phyloP scores from a whole-genome alignment of 2,888 invertebrate genomes.

The Tipula confusa region DNA sequence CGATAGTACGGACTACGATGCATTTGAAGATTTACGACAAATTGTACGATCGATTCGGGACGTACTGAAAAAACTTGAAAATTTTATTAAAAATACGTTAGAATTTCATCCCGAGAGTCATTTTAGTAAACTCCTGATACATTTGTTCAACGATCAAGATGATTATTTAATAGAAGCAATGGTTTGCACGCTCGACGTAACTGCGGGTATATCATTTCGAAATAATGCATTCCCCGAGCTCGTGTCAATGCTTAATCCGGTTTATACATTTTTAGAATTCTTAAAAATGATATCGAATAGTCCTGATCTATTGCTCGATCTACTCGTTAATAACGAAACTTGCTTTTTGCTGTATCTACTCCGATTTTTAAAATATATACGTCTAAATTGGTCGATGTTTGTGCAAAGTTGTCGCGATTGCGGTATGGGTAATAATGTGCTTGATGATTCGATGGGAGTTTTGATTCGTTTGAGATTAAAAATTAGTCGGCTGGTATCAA shows the following conservation, averaged over 20 bases:
- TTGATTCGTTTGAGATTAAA: constrained; percentile 72
- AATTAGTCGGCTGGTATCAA: constrained; percentile 76
- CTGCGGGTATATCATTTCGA: constrained; percentile 76
- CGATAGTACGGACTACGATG: constrained; percentile 79
- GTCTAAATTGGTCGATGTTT: constrained; percentile 79
- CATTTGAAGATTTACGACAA: constrained; percentile 83
- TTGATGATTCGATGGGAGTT: constrained; percentile 81
- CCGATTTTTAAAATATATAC: constrained; percentile 76
- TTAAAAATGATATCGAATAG: constrained; percentile 77
- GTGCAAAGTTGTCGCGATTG: constrained; percentile 68
- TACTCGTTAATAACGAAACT: constrained; percentile 85
- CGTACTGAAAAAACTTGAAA: constrained; percentile 74
- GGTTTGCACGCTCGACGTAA: constrained; percentile 86
- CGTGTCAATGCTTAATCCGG: constrained; percentile 77
- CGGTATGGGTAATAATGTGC: constrained; percentile 53
- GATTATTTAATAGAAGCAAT: constrained; percentile 87
- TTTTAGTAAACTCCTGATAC: constrained; percentile 81
- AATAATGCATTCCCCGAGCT: constrained; percentile 76
- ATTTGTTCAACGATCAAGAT: constrained; percentile 85
- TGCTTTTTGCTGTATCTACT: constrained; percentile 81
- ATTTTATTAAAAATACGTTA: constrained; percentile 72
- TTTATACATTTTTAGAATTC: constrained; percentile 82
- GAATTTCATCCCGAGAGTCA: constrained; percentile 86
- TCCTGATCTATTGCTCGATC: constrained; percentile 74
- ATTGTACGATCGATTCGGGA: constrained; percentile 82